Percentiles rank a stretch among this genome's conserved stretches.
Evolutionary conservation across 1,140 invertebrate species (phyloP).

Genomic region (Drosophila busckii): DNA sequence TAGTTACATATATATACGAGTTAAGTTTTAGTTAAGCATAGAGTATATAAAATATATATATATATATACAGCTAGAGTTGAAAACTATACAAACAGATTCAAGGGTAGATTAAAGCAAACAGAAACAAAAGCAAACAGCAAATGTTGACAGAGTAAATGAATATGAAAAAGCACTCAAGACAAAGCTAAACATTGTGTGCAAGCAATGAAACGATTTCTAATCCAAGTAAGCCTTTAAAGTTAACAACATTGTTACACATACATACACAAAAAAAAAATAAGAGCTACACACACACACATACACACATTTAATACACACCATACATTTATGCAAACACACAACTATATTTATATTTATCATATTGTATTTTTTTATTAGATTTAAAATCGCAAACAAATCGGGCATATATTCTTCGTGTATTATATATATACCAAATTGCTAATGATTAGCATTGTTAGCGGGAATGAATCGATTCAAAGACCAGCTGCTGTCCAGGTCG

Average conservation of each 20-base stretch:
- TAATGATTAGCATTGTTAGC: slow-evolving; percentile 18
- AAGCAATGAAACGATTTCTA: slow-evolving; percentile 14
- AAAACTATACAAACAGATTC: slow-evolving; percentile 27
- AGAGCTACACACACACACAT: neutral
- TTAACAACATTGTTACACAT: slow-evolving; percentile 29
- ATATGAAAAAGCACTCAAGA: neutral
- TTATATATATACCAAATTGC: slow-evolving; percentile 38
- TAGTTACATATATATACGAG: too few species aligned
- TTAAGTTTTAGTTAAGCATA: slow-evolving; percentile 5
- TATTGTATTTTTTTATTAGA: slow-evolving; percentile 31
- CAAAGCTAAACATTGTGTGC: neutral
- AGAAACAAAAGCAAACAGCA: slow-evolving; percentile 1
- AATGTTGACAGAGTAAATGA: neutral
- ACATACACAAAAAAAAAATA: slow-evolving; percentile 25
- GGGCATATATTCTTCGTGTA: slow-evolving; percentile 35
- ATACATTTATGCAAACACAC: slow-evolving; percentile 5
- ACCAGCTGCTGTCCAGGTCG: neutral
- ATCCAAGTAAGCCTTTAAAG: slow-evolving; percentile 28
- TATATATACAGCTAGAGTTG: slow-evolving; percentile 29
- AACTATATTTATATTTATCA: neutral
- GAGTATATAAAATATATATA: slow-evolving; percentile 8
- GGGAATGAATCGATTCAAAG: too few species aligned
- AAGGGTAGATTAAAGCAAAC: slow-evolving; percentile 37
- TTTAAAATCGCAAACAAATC: slow-evolving; percentile 17
- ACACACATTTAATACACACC: slow-evolving; percentile 12